Conservation (phyloP, 2,797 vertebrate species). For the Cossypha heuglini region DNA sequence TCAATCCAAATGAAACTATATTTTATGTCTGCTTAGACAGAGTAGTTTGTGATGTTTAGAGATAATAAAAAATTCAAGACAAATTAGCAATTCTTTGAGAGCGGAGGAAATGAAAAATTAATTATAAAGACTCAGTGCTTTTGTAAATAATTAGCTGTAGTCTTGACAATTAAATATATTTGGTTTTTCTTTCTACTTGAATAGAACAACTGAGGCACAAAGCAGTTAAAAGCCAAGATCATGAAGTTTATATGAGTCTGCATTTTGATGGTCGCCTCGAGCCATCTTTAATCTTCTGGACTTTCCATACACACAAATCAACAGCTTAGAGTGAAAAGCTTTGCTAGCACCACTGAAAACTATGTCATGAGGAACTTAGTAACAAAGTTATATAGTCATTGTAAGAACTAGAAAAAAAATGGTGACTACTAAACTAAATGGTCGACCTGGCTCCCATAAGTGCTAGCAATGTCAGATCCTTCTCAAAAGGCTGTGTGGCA, state of each 20-base stretch:
- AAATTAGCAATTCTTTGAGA: neutral
- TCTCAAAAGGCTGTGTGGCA: neutral
- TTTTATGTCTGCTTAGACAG: neutral
- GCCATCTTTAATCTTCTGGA: neutral
- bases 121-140: neutral
- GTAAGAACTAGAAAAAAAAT: neutral
- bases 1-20: neutral
- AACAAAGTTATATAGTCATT: neutral
- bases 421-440: neutral
- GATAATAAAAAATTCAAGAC: neutral
- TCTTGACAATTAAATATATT: neutral
- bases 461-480: neutral
- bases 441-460: neutral
- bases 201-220: neutral
- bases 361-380: neutral
- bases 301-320: neutral
- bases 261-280: neutral
- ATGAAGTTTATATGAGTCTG: neutral
- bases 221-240: neutral
- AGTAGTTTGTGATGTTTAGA: neutral
- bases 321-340: neutral
- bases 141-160: neutral
- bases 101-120: neutral
- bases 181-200: rapidly evolving
- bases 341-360: neutral